Base-by-base conservation (phyloP, 2,888 invertebrate species). In the Drosophila setosimentum region DNA sequence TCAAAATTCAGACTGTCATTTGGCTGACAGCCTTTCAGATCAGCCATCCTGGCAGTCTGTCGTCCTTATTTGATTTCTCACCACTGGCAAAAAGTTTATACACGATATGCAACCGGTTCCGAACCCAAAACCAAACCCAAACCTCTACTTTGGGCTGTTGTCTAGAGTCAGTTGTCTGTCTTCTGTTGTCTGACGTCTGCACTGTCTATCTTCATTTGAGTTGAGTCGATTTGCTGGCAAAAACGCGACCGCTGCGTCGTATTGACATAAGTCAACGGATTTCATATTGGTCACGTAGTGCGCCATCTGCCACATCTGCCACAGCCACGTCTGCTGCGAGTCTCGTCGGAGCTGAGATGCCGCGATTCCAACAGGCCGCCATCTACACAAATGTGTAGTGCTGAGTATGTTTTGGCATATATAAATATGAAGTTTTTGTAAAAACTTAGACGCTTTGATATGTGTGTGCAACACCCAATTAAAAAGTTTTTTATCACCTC, bases 261-360 rank as follows among this genome's bases (percentile, higher is more conserved):
- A 83, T 91, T 85, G 89, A 88, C 86, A 77, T 87, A 87, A 87
- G 87, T 91, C 87, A 91, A 85, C 86, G 91, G 87, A 87, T 87
- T 87, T 90, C 66, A 68, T 81, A 85, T 91, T 91, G 91, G 90
- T 88, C 87, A 87, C 87, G 87, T 87, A 90, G 68, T 64, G 62
- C 63, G 54, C 74, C 78, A 78, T 73, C 78, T 79, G 83, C 80
- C 79, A 62, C 78, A 78, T 73, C 78, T 79, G 83, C 80, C 79
- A 62, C 73, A 59, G 50, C 73, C 61, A 70, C 24, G 40, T 62
- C 66, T 32, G 6, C 30, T n/a, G 64, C n/a, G 64, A n/a, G 40
- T 37, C 55, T 57, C 55, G n/a, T 57, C 55, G n/a, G 3, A 33
- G n/a, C 61, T 27, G 21, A 40, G 37, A 30, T n/a, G 18, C 61